Conservation (phyloP, 2,888 invertebrate genomes). For the Brachyopa scutellaris region DNA sequence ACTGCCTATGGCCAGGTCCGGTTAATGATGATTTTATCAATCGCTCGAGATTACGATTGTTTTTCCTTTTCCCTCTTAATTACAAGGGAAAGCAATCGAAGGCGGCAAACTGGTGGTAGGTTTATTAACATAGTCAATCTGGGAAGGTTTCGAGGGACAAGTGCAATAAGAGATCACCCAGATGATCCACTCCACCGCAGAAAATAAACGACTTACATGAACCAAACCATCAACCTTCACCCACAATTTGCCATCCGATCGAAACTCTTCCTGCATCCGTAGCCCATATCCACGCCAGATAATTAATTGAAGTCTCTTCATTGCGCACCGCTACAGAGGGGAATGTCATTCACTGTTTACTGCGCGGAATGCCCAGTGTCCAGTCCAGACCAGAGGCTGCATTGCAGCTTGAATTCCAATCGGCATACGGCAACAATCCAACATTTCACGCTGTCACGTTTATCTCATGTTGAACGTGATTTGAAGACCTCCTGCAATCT, state of each 20-base stretch:
- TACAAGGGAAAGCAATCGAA: slow-evolving; percentile 29
- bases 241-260: slow-evolving; percentile 52
- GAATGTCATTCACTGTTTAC: slow-evolving; percentile 51
- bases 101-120: slow-evolving; percentile 18
- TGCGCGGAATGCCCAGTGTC: slow-evolving; percentile 46
- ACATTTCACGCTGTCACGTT: slow-evolving; percentile 75
- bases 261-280: slow-evolving; percentile 53
- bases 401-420: slow-evolving; percentile 71
- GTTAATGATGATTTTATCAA: slow-evolving; percentile 70
- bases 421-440: slow-evolving; percentile 71
- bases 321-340: slow-evolving; percentile 36
- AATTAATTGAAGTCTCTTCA: slow-evolving; percentile 69
- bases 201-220: too few relatives aligned
- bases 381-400: slow-evolving; percentile 15
- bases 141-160: neutral
- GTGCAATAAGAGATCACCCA: too few relatives aligned
- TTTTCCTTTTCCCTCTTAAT: slow-evolving; percentile 49
- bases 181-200: too few relatives aligned
- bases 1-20: slow-evolving; percentile 23
- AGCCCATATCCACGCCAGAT: slow-evolving; percentile 59
- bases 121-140: slow-evolving; percentile 35
- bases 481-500: slow-evolving; percentile 76
- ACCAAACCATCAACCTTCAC: slow-evolving; percentile 52
- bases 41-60: slow-evolving; percentile 61
- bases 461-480: slow-evolving; percentile 74